Base-by-base conservation (phyloP, 2,797 vertebrate species). In the Sebastes vulpes region DNA sequence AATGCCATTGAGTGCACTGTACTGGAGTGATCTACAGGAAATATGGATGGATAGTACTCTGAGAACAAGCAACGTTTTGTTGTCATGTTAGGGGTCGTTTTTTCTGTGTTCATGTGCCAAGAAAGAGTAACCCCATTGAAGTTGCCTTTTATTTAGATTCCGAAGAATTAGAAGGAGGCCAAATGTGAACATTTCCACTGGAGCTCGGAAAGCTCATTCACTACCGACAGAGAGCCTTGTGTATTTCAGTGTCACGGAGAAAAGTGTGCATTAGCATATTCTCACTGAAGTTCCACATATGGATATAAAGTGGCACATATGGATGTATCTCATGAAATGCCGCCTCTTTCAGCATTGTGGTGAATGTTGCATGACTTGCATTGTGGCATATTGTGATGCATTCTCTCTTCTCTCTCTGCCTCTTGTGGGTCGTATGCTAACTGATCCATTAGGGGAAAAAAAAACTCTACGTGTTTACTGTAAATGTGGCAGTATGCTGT, bases 121-220 rank as follows among this genome's bases (percentile, higher is more conserved):
- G 65, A 85, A 60, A 78, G 69, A 84, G 48, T 84, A 90, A 91
- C 91, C 77, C 81, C 72, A 77, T 31, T 87, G 70, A 91, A 79
- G 48, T 83, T 84, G 67, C 82, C 79, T 79, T 93, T 89, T 88
- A 89, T 93, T 94, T 88, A 52, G 83, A 90, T 85, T 72, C 71
- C 52, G 69, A 66, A 83, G 85, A 92, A 89, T 91, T 83, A 81
- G 82, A 90, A 63, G 25, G 65, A 82, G 65, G 86, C 79, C 89
- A 80, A 92, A 85, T 79, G 91, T 86, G 90, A 93, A 83, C 75
- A 74, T 91, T 92, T 85, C 86, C 60, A 86, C 63, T 75, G 60
- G 77, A 82, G 79, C 84, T 46, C 16, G 81, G 90, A 87, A 85
- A 89, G 67, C 88, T 93, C 86, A 93, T 95, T 95, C 93, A 93